Percentiles rank a stretch among this genome's conserved stretches.
These are phyloP conservation scores for Myiagra hebetior DNA, from an alignment of 2,113 vertebrate species.

Conservation along the genomic window DNA sequence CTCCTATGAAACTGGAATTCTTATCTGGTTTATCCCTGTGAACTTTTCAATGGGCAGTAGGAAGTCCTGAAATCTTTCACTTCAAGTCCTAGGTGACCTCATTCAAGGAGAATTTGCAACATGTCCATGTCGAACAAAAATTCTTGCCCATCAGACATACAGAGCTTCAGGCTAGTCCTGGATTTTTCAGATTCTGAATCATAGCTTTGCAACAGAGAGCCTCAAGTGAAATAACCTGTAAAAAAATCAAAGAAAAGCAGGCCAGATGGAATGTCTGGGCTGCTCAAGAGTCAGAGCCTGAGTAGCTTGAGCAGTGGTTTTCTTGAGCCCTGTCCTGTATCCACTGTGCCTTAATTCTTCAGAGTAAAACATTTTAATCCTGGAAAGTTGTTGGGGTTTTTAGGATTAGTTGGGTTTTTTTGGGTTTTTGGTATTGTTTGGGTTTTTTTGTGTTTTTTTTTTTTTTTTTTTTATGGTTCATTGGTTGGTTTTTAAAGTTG, in stretches of 20 bases:
- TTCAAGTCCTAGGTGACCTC: background rate
- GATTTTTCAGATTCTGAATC: background rate
- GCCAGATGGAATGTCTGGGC: background rate
- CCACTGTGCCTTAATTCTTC: background rate
- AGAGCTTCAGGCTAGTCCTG: background rate
- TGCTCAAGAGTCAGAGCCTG: background rate
- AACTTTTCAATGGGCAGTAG: background rate
- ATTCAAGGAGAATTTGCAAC: background rate
- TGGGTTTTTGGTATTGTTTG: too few species aligned
- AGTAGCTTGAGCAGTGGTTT: background rate
- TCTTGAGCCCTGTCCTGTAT: background rate
- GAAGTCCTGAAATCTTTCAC: background rate
- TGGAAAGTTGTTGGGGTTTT: background rate
- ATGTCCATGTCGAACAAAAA: background rate
- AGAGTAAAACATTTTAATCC: background rate
- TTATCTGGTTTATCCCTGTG: background rate
- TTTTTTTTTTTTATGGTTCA: background rate
- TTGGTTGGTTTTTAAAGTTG: rapidly evolving
- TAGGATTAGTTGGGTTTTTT: background rate
- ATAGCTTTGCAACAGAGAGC: background rate
- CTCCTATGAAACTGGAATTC: background rate
- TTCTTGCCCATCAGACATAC: background rate
- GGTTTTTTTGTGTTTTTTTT: background rate
- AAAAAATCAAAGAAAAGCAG: background rate
- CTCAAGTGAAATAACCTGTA: background rate